Conservation (phyloP, 2,797 vertebrate species). For the Catamblyrhynchus diadema region DNA sequence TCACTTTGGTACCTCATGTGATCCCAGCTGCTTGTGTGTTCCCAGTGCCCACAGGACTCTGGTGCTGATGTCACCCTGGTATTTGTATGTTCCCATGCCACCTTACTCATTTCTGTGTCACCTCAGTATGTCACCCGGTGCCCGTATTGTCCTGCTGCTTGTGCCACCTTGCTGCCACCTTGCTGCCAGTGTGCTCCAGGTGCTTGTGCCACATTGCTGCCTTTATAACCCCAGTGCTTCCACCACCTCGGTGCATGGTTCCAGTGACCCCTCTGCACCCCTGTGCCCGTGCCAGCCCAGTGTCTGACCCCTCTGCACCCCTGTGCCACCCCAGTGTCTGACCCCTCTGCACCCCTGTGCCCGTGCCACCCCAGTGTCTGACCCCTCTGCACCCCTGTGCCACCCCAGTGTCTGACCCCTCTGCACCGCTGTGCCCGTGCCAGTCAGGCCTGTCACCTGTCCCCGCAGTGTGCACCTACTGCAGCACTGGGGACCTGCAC, state of each 20-base stretch:
- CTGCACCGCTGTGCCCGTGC: not conserved
- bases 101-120: not conserved
- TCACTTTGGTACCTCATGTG: accelerated
- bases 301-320: not conserved
- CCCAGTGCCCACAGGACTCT: not conserved
- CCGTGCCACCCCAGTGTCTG: accelerated
- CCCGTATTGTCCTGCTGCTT: not conserved
- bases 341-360: accelerated
- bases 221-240: accelerated
- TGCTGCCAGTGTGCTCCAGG: accelerated
- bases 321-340: no score
- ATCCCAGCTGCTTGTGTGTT: not conserved
- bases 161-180: not conserved
- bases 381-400: no score
- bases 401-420: no score
- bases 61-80: not conserved
- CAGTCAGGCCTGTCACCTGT: not conserved
- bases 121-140: not conserved
- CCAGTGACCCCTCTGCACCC: no score
- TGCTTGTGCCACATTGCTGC: not conserved
- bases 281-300: accelerated
- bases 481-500: conserved; percentile 82
- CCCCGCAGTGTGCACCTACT: conserved; percentile 86
- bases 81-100: not conserved
- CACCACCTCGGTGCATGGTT: accelerated